Evolutionary conservation across 1,140 invertebrate genomes (phyloP).

Genomic region (Drosophila nikananu): DNA sequence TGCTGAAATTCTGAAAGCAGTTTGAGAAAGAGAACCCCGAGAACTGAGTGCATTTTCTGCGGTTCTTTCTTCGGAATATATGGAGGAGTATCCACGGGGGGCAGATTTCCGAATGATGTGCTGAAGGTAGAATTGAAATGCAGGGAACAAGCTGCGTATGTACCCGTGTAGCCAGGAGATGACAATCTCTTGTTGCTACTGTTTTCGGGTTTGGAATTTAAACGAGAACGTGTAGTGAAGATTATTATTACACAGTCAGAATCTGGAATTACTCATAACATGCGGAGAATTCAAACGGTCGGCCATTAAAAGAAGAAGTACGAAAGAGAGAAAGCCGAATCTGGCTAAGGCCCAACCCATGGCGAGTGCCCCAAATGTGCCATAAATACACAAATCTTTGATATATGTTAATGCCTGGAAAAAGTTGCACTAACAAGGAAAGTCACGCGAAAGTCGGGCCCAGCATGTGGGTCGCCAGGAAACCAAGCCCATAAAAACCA

Average conservation of each 20-base stretch:
- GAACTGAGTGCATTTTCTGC: constrained; percentile 10
- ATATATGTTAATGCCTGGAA: constrained; percentile 39
- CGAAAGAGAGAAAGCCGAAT: constrained; percentile 7
- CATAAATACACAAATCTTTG: constrained; percentile 55
- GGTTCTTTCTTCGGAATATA: constrained; percentile 2
- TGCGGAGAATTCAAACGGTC: constrained; percentile 48
- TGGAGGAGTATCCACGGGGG: neutral
- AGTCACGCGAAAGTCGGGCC: constrained; percentile 43
- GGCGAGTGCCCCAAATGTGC: constrained; percentile 55
- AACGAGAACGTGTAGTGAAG: constrained; percentile 45
- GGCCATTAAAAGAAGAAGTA: constrained; percentile 53
- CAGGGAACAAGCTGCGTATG: constrained; percentile 61
- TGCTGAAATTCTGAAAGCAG: constrained; percentile 37
- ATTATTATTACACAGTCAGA: constrained; percentile 16
- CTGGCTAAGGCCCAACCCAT: constrained; percentile 37
- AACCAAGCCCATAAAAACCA: constrained; percentile 26
- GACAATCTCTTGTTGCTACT: constrained; percentile 41
- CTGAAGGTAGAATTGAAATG: constrained; percentile 63
- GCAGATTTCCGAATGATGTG: constrained; percentile 17
- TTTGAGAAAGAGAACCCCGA: constrained; percentile 24
- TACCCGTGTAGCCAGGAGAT: constrained; percentile 46
- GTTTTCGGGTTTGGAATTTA: constrained; percentile 47
- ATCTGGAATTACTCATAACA: constrained; percentile 30
- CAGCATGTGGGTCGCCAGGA: constrained; percentile 39
- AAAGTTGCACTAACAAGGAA: constrained; percentile 28